Evolutionary conservation across 2,113 vertebrate species (phyloP).

Genomic region (Aptenodytes patagonicus): DNA sequence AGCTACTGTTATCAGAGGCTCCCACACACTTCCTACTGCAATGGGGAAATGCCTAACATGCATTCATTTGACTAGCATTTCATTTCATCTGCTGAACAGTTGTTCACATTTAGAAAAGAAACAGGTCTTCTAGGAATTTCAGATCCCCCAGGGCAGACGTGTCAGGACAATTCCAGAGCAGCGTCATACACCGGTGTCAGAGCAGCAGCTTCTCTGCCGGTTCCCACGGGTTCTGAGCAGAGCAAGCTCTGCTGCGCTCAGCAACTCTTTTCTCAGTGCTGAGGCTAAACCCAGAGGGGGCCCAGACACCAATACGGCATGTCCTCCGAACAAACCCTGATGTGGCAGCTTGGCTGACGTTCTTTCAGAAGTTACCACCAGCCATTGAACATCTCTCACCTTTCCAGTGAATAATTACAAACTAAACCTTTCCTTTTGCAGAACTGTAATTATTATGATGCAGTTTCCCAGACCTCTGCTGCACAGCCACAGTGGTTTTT

Average conservation of each 20-base stretch:
- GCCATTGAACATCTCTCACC: not conserved
- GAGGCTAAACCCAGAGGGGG: not conserved
- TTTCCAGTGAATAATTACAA: not conserved
- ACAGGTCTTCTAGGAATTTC: not conserved
- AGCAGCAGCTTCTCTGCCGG: not conserved
- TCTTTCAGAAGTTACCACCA: not conserved
- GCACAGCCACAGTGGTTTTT: not conserved
- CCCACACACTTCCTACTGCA: not conserved
- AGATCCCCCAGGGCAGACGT: fast-evolving
- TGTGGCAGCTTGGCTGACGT: fast-evolving
- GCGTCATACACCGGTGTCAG: not conserved
- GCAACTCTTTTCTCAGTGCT: not conserved
- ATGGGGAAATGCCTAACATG: not conserved
- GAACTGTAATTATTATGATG: not conserved
- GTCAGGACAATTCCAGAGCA: not conserved
- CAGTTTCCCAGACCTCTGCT: not conserved
- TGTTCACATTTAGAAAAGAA: not conserved
- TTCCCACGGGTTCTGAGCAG: fast-evolving
- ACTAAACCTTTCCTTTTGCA: not conserved
- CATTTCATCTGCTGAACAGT: not conserved
- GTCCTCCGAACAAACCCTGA: not conserved
- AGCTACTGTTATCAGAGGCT: not conserved
- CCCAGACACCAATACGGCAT: fast-evolving
- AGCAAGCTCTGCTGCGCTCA: fast-evolving
- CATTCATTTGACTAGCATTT: not conserved